Evolutionary conservation across 2,888 invertebrate species (phyloP), one percentile per base, ranked within the genome.

Genomic region (Magallana nippona): DNA sequence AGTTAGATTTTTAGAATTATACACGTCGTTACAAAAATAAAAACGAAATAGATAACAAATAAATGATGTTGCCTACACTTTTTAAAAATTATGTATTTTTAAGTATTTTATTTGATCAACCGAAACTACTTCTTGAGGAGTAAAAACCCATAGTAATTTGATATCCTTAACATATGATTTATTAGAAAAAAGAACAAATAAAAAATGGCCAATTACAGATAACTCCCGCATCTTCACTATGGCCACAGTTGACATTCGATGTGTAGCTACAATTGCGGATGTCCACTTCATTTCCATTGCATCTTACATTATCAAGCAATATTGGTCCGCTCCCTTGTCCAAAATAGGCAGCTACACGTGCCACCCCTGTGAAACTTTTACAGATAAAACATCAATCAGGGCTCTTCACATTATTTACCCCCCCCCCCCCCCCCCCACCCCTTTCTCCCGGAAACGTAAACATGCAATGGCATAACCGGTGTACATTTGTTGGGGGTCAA

Each of bases 291-390:
- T 17, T 5, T n/a, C 32, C 78, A 0, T 2, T 22, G 57, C 82
- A 82, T 10, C 77, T 56, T 10, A 82, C n/a, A 57, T 78, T 58
- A 8, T 15, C 55, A 22, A 78, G 13, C 82, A 77, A 82, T 2
- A 82, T 57, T 8, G 63, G 78, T 10, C 78, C 82, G 57, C 22
- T 78, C 15, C 82, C 82, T 57, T 77, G 56, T 58, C 82, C 82
- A 78, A 71, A 82, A n/a, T 19, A 19, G 19, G 78, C 78, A 13
- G 71, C 22, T 11, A 13, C 13, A 27, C 11, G 10, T 13, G 27
- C 71, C 32, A 71, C 71, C 5, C 71, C 71, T 2, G 71, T 71
- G 5, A 15, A 71, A 13, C 71, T 71, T 15, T 32, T 13, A 32
- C 13, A 15, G 63, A 1, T 19, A 22, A 22, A 22, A 0, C 13